Conservation (phyloP, 2,888 invertebrate species). For the Chrysotoxum bicinctum region DNA sequence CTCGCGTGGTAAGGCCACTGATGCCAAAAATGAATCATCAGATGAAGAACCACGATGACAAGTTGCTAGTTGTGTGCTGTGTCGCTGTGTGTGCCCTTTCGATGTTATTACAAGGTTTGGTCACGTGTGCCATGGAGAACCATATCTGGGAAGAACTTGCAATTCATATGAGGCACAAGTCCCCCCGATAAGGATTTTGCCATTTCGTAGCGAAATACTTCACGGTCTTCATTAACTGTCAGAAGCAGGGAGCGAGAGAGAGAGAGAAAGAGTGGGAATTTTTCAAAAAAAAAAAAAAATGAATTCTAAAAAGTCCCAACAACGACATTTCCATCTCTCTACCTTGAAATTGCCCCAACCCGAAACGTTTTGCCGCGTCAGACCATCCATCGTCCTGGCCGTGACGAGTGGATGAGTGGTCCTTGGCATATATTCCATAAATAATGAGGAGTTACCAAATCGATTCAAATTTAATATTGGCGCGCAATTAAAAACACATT, state of each 20-base stretch:
- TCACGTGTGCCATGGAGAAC: conserved; percentile 65
- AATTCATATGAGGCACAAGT: conserved; percentile 46
- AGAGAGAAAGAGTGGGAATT: conserved; percentile 29
- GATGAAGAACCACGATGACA: conserved; percentile 4
- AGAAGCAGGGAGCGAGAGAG: not conserved
- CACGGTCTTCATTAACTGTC: conserved; percentile 22
- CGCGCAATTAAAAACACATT: conserved; percentile 72
- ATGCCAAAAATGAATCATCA: conserved; percentile 6
- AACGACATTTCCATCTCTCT: conserved; percentile 36
- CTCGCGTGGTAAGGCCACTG: conserved; percentile 29
- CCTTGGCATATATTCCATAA: conserved; percentile 66
- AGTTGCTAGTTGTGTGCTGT: not conserved
- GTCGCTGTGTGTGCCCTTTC: conserved; percentile 54
- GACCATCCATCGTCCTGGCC: not conserved
- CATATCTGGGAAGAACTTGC: conserved; percentile 61
- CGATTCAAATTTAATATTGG: conserved; percentile 70
- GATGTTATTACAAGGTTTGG: conserved; percentile 68
- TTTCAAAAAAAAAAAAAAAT: conserved; percentile 26
- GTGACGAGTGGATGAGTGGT: conserved; percentile 61
- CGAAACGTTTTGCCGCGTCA: not conserved
- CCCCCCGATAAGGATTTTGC: conserved; percentile 61
- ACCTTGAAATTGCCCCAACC: not conserved
- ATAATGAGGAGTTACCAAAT: conserved; percentile 71
- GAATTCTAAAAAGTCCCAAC: conserved; percentile 54
- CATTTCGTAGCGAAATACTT: conserved; percentile 29